A percentile compares a stretch with the other conserved stretches of the same genome.
Evolutionary conservation across 2,113 vertebrate species (phyloP).

Genomic region (Amphilophus citrinellus): DNA sequence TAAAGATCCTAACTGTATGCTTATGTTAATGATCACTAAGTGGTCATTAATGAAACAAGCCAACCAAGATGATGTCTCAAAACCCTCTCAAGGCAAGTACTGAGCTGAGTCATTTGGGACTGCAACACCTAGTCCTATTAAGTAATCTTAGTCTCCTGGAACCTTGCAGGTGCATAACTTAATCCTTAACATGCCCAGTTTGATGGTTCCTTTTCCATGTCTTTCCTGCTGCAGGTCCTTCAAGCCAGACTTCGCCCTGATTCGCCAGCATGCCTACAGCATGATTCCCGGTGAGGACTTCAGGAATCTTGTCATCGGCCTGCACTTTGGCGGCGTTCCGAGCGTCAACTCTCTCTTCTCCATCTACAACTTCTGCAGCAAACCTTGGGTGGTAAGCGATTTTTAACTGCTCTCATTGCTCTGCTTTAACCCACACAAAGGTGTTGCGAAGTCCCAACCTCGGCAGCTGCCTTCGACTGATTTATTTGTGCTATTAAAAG

Average conservation of each 20-base stretch:
- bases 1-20: background rate
- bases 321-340: constrained; percentile 90
- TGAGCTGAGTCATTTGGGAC: background rate
- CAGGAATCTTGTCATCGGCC: constrained; percentile 91
- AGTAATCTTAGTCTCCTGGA: background rate
- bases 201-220: background rate
- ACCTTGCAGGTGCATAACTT: too few relatives aligned
- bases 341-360: constrained; percentile 93
- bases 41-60: background rate
- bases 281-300: constrained; percentile 95
- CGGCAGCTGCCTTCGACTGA: constrained; percentile 28
- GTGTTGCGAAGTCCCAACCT: background rate
- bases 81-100: background rate
- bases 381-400: constrained; percentile 96
- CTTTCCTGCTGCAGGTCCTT: constrained; percentile 84
- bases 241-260: constrained; percentile 92
- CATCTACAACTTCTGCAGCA: constrained; percentile 99
- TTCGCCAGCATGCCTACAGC: constrained; percentile 95
- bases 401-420: background rate
- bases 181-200: background rate
- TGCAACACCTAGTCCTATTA: background rate
- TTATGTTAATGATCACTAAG: too few relatives aligned
- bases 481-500: constrained; percentile 61
- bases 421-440: constrained; percentile 19
- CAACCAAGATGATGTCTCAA: background rate